Percentiles rank a stretch among this genome's conserved stretches.
Conservation (phyloP, 2,888 invertebrate genomes). For the Ennomos erosarius region DNA sequence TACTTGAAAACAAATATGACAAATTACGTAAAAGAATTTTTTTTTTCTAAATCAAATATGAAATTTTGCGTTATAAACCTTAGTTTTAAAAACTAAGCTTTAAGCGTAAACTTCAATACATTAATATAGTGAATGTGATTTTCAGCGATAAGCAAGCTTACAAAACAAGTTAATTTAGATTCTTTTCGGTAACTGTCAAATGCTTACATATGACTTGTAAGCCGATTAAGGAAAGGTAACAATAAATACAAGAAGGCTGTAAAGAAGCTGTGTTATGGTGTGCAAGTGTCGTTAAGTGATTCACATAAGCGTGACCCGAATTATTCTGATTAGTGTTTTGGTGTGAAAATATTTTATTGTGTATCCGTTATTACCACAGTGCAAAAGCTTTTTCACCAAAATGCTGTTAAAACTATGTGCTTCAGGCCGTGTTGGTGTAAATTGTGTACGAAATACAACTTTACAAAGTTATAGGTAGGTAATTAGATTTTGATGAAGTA, state of each 20-base stretch:
- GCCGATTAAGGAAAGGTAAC: constrained; percentile 19
- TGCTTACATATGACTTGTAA: constrained; percentile 34
- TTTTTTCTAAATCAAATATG: not conserved
- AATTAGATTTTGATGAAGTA: not conserved
- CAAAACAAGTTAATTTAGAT: not conserved
- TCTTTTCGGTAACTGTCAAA: constrained; percentile 23
- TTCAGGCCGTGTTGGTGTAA: constrained; percentile 29
- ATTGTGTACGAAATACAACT: not conserved
- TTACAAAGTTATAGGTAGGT: too few relatives aligned
- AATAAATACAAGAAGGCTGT: constrained; percentile 26
- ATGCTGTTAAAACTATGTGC: constrained; percentile 26
- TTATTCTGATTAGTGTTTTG: not conserved
- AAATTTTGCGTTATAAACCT: too few relatives aligned
- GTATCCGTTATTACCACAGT: constrained; percentile 19
- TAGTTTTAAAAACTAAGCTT: too few relatives aligned
- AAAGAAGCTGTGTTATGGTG: constrained; percentile 26
- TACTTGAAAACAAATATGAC: constrained; percentile 15
- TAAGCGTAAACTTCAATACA: too few relatives aligned
- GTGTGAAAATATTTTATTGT: constrained; percentile 6
- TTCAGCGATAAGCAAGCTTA: not conserved
- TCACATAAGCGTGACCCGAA: constrained; percentile 19
- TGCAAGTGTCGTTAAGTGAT: constrained; percentile 22
- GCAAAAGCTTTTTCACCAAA: constrained; percentile 35
- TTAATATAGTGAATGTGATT: too few relatives aligned
- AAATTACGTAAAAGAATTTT: constrained; percentile 22